These are phyloP conservation scores for Danio kyathit DNA, from an alignment of 2,797 vertebrate species.

Conservation along the genomic window DNA sequence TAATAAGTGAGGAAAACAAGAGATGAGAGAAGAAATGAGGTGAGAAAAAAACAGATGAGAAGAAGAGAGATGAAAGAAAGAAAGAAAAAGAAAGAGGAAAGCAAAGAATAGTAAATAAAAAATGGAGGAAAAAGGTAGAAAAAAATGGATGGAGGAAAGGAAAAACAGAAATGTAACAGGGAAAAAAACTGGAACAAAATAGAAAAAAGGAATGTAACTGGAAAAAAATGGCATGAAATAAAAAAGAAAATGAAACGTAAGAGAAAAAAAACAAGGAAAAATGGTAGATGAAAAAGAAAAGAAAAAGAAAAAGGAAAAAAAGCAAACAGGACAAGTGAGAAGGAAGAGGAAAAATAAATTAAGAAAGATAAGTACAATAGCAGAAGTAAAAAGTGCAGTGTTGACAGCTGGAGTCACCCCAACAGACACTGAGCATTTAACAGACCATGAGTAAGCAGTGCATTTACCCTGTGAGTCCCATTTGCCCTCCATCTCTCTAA, in stretches of 20 bases:
- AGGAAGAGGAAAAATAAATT: not conserved
- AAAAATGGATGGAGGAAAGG: not conserved
- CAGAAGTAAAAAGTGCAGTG: slow-evolving; percentile 34
- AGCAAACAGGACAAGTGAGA: too few species aligned
- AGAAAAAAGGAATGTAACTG: not conserved
- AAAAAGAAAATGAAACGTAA: not conserved
- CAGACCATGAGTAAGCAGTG: slow-evolving; percentile 75
- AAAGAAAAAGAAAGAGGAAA: slow-evolving; percentile 76
- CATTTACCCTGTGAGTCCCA: slow-evolving; percentile 76
- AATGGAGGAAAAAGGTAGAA: not conserved
- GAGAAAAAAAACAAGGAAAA: not conserved
- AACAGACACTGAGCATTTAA: slow-evolving; percentile 55
- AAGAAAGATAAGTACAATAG: not conserved
- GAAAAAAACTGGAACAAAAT: not conserved
- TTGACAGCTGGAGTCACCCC: not conserved
- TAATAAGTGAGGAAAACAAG: not conserved
- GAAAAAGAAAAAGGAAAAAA: too few species aligned
- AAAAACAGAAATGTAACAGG: not conserved
- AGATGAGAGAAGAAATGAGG: not conserved
- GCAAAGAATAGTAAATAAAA: not conserved
- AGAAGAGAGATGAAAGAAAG: not conserved
- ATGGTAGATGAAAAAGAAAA: slow-evolving; percentile 63
- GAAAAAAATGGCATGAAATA: not conserved
- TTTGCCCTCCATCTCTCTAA: slow-evolving; percentile 76
- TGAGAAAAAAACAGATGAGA: not conserved